Evolutionary conservation across 2,113 vertebrate species (phyloP), one percentile per base, ranked within the genome.

Genomic region (Scartelaos histophorus): DNA sequence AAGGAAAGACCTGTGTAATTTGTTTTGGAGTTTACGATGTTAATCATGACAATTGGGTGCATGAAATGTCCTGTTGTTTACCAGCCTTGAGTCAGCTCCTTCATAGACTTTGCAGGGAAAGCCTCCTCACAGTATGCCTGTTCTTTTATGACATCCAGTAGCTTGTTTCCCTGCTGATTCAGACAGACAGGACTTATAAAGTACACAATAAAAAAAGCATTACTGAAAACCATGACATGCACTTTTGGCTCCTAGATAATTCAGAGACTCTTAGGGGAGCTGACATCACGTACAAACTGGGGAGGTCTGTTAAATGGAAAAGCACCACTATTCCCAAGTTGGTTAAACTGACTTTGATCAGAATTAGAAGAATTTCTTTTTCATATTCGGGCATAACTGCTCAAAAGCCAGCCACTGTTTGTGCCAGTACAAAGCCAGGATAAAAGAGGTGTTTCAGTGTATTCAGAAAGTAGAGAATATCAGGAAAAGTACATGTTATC

Each of bases 101-200:
- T 82, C 68, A 43, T 17, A 13, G 79, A 69, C 75, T 81, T 81
- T 78, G 81, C 74, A 85, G 84, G 85, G 85, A 85, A 87, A 69
- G 76, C 82, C 87, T 89, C 43, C 71, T 73, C 65, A n/a, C 43
- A 73, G 77, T 79, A 76, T 86, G 83, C 72, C 84, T 83, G 81
- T 38, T 68, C 70, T 88, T 91, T 91, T 86, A 91, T 25, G 60
- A 84, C 78, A 90, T 90, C 88, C 86, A 92, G 91, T 91, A 91
- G 91, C 88, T 86, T 7, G 79, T 73, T 89, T 66, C 78, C 88
- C 87, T 73, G 85, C 88, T 88, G 89, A 78, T 84, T 88, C 88
- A 91, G 91, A 88, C 90, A 90, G 87, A 89, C 83, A 89, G 84
- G 88, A 49, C 84, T 71, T 80, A 92, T 92, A 88, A 91, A 90